Base-by-base conservation (phyloP, 2,888 invertebrate genomes). In the Conus canariensis region DNA sequence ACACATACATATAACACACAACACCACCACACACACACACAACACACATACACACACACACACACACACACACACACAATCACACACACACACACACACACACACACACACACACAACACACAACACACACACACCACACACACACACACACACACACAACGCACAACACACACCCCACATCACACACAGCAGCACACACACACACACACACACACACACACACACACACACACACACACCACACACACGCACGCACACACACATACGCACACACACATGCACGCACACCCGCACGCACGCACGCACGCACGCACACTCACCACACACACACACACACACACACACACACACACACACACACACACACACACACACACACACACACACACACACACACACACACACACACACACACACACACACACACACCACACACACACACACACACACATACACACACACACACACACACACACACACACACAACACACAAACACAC, bases 71-170 rank as follows among this genome's bases (percentile, higher is more conserved):
- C 30, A 30, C 77, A 16, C 30, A 6, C 25, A 25, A n/a, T 3
- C 77, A 77, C n/a, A 25, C 77, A 25, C n/a, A 3, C 77, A 1
- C 77, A 0, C 77, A 25, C 77, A 1, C 77, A n/a, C 25, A 77
- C 77, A 4, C 22, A 10, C 77, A 77, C 25, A 9, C 25, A 77
- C 77, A n/a, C n/a, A n/a, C n/a, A n/a, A n/a, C 74, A 74, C 74
- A n/a, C 74, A n/a, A 74, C 74, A n/a, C 74, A 74, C 74, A n/a
- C 74, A 74, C 74, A n/a, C 74, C 74, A n/a, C 74, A 74, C 74
- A n/a, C 74, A n/a, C 74, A 74, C 74, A 74, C 74, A 74, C 74
- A 74, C 74, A 64, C 60, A 64, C 60, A 64, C 74, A 22, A n/a
- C n/a, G n/a, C 74, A 74, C n/a, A 22, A 19, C 74, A 70, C 16